These are phyloP conservation scores for Heterotis niloticus DNA, from an alignment of 2,113 vertebrate genomes.

Conservation along the genomic window DNA sequence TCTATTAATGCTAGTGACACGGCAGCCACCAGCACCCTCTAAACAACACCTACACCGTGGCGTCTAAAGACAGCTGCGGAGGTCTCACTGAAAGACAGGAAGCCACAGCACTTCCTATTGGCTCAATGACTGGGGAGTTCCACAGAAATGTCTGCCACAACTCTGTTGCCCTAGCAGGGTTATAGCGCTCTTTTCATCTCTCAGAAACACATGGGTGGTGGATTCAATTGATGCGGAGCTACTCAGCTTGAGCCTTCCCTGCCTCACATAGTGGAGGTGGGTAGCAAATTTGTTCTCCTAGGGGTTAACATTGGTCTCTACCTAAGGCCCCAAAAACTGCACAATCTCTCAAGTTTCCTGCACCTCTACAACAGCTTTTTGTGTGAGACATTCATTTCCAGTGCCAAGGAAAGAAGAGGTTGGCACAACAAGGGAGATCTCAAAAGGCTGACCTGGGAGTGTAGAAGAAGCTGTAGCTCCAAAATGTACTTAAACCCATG, in stretches of 20 bases:
- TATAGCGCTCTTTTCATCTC: too few relatives aligned
- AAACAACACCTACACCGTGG: background rate
- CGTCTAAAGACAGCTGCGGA: background rate
- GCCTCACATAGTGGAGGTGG: too few relatives aligned
- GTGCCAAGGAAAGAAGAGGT: too few relatives aligned
- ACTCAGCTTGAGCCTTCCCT: background rate
- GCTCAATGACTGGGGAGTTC: background rate
- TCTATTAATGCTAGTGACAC: too few relatives aligned
- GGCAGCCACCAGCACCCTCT: background rate
- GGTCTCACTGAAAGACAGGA: background rate
- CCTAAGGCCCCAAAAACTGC: too few relatives aligned
- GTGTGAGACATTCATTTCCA: too few relatives aligned
- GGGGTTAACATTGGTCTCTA: too few relatives aligned
- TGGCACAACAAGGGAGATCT: background rate
- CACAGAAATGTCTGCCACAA: background rate
- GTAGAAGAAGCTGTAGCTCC: background rate
- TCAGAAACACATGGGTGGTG: background rate
- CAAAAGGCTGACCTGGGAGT: constrained; percentile 6
- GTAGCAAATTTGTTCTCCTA: too few relatives aligned
- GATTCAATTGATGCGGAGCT: background rate
- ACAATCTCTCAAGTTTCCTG: too few relatives aligned
- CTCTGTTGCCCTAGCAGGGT: background rate
- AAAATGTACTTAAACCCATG: background rate
- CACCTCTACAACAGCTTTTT: too few relatives aligned
- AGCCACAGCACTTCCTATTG: background rate